Percentiles rank a stretch among this genome's conserved stretches.
Conservation (phyloP, 2,797 vertebrate species). For the Gorsachius magnificus region DNA sequence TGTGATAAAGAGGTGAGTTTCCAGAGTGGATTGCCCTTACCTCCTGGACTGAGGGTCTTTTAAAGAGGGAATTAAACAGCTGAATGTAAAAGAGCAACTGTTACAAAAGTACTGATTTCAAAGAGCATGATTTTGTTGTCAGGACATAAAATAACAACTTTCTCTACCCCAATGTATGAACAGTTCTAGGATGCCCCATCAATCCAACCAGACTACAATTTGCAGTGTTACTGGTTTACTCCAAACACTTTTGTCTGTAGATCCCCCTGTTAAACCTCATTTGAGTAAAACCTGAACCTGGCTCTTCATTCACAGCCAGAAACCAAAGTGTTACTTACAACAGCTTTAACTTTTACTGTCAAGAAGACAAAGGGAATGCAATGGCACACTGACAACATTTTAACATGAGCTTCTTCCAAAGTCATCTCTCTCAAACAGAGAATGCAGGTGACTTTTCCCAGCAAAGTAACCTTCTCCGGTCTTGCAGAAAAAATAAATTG, state of each 20-base stretch:
- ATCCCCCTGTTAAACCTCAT: background rate
- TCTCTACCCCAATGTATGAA: background rate
- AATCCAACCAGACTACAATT: background rate
- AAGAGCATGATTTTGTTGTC: background rate
- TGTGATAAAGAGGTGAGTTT: background rate
- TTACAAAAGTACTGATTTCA: background rate
- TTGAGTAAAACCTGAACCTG: background rate
- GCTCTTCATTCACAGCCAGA: background rate
- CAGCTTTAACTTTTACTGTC: background rate
- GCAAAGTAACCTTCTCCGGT: background rate
- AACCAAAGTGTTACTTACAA: background rate
- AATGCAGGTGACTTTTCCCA: background rate
- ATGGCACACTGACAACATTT: background rate
- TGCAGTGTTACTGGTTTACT: background rate
- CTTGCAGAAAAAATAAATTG: background rate
- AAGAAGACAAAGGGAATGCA: background rate
- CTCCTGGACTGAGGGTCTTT: background rate
- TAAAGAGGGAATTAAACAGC: background rate
- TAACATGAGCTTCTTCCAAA: background rate
- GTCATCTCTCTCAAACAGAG: background rate
- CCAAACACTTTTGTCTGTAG: background rate
- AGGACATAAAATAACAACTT: background rate
- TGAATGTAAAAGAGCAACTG: rapidly evolving
- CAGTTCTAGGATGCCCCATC: background rate
- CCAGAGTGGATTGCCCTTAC: background rate